Conservation (phyloP, 2,888 invertebrate genomes). For the Ptilodon capucinus region DNA sequence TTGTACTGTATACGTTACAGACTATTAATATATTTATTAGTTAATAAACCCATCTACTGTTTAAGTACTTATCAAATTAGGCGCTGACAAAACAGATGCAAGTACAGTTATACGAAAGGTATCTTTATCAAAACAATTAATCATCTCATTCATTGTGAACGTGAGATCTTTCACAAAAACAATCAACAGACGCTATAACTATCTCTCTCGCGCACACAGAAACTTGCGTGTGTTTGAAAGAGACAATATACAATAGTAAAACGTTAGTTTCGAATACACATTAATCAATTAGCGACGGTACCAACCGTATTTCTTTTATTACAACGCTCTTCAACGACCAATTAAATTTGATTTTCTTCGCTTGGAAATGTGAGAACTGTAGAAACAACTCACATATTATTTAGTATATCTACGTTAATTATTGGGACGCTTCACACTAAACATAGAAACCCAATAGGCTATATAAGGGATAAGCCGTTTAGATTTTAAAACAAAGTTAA, state of each 20-base stretch:
- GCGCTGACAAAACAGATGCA: constrained; percentile 9
- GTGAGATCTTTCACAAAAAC: constrained; percentile 48
- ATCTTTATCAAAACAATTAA: constrained; percentile 57
- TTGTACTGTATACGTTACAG: no score
- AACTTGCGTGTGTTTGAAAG: constrained; percentile 16
- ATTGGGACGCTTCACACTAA: no score
- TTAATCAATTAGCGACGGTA: constrained; percentile 51
- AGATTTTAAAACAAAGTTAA: no score
- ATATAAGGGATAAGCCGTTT: no score
- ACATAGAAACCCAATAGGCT: no score
- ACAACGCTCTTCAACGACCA: constrained; percentile 31
- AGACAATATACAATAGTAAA: constrained; percentile 31
- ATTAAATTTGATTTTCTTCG: constrained; percentile 30
- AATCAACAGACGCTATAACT: constrained; percentile 30
- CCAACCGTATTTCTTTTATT: constrained; percentile 41
- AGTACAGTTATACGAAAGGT: constrained; percentile 28
- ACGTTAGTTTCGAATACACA: constrained; percentile 44
- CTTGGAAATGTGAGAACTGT: constrained; percentile 21
- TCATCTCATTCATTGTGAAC: constrained; percentile 46
- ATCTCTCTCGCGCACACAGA: constrained; percentile 21
- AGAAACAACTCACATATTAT: neutral
- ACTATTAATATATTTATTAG: no score
- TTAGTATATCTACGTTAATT: no score
- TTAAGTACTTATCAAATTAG: no score
- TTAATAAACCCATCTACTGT: no score